Percentiles rank a stretch among this genome's conserved stretches.
Evolutionary conservation across 2,113 vertebrate genomes (phyloP).

Genomic region (Sula dactylatra): DNA sequence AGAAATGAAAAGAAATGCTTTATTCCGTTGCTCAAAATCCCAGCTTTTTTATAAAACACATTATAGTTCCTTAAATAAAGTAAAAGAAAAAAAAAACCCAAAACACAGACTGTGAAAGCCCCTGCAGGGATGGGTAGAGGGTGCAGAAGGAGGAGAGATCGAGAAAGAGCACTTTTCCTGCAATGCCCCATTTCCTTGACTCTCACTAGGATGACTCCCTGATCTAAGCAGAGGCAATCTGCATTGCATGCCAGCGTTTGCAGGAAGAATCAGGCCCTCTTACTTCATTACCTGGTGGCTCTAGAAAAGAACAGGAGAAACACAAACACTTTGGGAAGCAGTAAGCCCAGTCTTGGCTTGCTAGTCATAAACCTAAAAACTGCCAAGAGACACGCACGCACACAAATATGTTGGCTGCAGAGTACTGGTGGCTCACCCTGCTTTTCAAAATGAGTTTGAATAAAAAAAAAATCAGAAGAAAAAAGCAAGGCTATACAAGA

Average conservation of each 20-base stretch:
- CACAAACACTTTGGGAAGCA: background rate
- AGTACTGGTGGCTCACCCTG: background rate
- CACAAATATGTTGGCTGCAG: slow-evolving; percentile 38
- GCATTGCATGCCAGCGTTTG: background rate
- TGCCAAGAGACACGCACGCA: background rate
- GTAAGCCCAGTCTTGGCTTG: background rate
- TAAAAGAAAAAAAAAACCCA: background rate
- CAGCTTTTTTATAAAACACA: background rate
- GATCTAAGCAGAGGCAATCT: background rate
- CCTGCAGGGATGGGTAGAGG: background rate
- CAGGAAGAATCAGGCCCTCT: background rate
- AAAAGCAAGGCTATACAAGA: background rate
- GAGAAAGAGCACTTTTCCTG: background rate
- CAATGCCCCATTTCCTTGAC: background rate
- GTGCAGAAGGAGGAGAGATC: background rate
- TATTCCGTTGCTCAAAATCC: background rate
- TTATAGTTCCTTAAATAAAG: background rate
- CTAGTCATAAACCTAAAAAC: background rate
- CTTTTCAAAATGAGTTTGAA: background rate
- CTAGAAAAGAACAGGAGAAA: background rate
- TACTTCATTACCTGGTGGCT: background rate
- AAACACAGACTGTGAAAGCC: background rate
- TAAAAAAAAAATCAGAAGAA: background rate
- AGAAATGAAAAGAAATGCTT: slow-evolving; percentile 6
- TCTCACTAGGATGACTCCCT: background rate